Evolutionary conservation across 2,797 vertebrate genomes (phyloP), one percentile per base, ranked within the genome.

Genomic region (Pangasius sanitwongsei): DNA sequence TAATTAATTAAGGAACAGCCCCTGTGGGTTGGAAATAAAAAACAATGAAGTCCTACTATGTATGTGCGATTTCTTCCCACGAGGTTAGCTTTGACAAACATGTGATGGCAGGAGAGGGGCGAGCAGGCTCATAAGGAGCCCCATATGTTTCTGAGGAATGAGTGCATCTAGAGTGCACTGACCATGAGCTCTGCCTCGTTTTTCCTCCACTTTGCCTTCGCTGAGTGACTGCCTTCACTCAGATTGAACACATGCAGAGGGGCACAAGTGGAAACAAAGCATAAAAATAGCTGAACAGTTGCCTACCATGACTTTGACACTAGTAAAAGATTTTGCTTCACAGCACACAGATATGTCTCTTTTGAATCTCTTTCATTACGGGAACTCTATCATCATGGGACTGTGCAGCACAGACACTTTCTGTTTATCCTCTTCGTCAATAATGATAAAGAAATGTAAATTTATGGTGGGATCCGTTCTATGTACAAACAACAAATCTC

Each of bases 221-320:
- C 90, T 92, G 94, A 93, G 89, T 92, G 94, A 94, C 92, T 89
- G 90, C 92, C 93, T 91, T 91, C 91, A 91, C 93, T 94, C 93
- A 90, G 93, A 92, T 93, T 93, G 94, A 93, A 95, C 92, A 89
- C 83, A 91, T 92, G 91, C 93, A 94, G 90, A 91, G 91, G 86
- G 87, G 87, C 81, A 44, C 90, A 91, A 92, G 83, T 92, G 91
- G 88, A 91, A 89, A 89, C 84, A 6, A 92, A 90, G 93, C 93
- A 92, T 88, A 91, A 95, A 93, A 96, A 96, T 94, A 96, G 92
- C 92, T 65, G 87, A 9, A 69, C 87, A 65, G 83, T 87, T 89
- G 91, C 93, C 91, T 90, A 84, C 88, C 87, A 87, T 86, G 78
- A 93, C 83, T 83, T 87, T 91, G 90, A 94, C 15, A 75, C 89